Evolutionary conservation across 2,888 invertebrate species (phyloP).

Genomic region (Macrosoma leucophasiata): DNA sequence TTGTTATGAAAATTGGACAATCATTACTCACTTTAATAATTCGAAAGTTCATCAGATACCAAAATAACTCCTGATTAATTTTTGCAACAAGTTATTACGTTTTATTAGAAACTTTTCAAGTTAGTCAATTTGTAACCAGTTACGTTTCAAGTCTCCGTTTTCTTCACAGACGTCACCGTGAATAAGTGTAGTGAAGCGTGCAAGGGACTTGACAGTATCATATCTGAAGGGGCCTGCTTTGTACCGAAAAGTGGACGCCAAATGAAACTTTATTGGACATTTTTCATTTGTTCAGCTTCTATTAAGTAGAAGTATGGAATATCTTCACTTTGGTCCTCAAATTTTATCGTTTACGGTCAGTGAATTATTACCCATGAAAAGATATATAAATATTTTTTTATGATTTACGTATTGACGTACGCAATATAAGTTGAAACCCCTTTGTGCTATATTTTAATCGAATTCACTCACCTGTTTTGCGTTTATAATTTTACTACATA

Average conservation of each 20-base stretch:
- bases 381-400: slow-evolving; percentile 3
- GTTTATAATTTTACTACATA: too few species aligned
- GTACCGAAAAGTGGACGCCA: slow-evolving; percentile 47
- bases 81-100: too few species aligned
- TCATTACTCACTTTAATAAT: too few species aligned
- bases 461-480: background rate
- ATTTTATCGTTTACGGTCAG: too few species aligned
- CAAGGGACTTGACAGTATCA: slow-evolving; percentile 59
- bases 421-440: slow-evolving; percentile 5
- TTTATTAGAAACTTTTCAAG: slow-evolving; percentile 1
- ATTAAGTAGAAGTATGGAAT: too few species aligned
- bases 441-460: background rate
- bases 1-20: too few species aligned
- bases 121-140: too few species aligned
- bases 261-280: slow-evolving; percentile 71
- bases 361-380: too few species aligned
- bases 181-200: slow-evolving; percentile 59
- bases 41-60: too few species aligned
- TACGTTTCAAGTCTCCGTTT: slow-evolving; percentile 29
- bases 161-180: slow-evolving; percentile 50
- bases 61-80: too few species aligned
- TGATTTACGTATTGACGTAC: slow-evolving; percentile 6
- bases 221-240: slow-evolving; percentile 41
- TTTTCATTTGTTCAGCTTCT: slow-evolving; percentile 56
- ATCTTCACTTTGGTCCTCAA: too few species aligned